phyloP scores from a whole-genome alignment of 2,113 vertebrate species.

The Paradoxurus hermaphroditus region DNA sequence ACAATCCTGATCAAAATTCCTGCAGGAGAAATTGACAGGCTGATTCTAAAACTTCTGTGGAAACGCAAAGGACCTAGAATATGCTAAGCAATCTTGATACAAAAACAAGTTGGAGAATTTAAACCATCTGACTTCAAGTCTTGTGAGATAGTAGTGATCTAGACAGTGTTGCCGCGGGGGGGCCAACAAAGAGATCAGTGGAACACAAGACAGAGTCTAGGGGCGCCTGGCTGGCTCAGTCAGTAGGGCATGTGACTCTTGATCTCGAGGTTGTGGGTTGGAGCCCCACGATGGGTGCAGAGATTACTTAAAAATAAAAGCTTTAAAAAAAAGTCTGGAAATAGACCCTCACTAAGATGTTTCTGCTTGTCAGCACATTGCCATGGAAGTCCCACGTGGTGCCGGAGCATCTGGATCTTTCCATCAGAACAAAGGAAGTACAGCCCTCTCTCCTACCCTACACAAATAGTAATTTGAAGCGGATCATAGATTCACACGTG shows the following conservation, averaged over 20 bases:
- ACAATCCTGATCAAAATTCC: background rate
- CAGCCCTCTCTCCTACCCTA: no score
- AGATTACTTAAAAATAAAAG: no score
- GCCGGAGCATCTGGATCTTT: background rate
- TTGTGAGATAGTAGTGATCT: background rate
- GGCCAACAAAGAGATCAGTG: background rate
- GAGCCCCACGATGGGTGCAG: no score
- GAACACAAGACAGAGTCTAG: background rate
- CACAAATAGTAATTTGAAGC: background rate
- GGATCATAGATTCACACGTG: background rate
- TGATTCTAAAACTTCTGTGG: background rate
- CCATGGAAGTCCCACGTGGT: no score
- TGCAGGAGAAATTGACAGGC: background rate
- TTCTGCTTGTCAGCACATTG: no score
- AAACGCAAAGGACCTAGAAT: background rate
- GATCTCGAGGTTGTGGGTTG: no score
- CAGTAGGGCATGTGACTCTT: no score
- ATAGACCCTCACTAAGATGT: background rate
- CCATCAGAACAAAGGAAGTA: background rate
- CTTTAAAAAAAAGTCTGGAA: background rate
- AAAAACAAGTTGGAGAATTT: background rate
- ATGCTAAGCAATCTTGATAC: background rate
- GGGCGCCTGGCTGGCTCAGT: no score
- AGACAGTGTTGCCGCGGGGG: background rate
- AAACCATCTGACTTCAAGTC: background rate